phyloP scores from a whole-genome alignment of 2,113 vertebrate species.

The Campylomormyrus tamandua region DNA sequence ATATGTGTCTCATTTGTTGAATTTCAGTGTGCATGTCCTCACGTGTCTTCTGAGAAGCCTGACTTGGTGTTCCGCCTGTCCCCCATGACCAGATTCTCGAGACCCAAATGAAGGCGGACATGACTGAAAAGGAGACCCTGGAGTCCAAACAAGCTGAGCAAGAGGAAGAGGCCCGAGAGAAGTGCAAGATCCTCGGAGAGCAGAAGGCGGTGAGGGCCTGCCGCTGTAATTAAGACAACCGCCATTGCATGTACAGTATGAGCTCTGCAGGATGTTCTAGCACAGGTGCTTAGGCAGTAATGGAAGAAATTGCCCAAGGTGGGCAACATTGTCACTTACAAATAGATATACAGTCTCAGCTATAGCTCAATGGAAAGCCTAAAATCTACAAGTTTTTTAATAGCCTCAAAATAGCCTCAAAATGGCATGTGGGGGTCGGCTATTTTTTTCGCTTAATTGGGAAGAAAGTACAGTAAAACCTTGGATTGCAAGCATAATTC shows the following conservation, averaged over 20 bases:
- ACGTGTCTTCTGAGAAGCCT: neutral
- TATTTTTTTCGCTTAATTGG: neutral
- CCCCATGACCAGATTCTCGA: conserved; percentile 73
- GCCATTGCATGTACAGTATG: neutral
- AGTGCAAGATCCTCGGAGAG: conserved; percentile 86
- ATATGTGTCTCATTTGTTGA: neutral
- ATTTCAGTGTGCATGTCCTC: neutral
- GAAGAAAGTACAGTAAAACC: neutral
- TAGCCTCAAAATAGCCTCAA: neutral
- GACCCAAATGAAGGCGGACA: conserved; percentile 92
- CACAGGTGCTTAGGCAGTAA: neutral
- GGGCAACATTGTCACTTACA: neutral
- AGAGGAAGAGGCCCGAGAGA: conserved; percentile 88
- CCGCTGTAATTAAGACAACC: neutral
- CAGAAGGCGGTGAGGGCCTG: conserved; percentile 82
- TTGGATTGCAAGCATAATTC: too few species aligned
- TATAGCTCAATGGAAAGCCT: neutral
- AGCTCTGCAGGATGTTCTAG: neutral
- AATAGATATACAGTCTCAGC: neutral
- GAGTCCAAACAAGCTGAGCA: conserved; percentile 83
- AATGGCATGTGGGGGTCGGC: neutral
- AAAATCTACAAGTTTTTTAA: neutral
- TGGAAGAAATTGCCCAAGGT: neutral
- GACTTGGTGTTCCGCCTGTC: neutral
- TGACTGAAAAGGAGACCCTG: conserved; percentile 88